These are phyloP conservation scores for Tinamus major DNA, from an alignment of 2,797 vertebrate genomes.

Conservation along the genomic window DNA sequence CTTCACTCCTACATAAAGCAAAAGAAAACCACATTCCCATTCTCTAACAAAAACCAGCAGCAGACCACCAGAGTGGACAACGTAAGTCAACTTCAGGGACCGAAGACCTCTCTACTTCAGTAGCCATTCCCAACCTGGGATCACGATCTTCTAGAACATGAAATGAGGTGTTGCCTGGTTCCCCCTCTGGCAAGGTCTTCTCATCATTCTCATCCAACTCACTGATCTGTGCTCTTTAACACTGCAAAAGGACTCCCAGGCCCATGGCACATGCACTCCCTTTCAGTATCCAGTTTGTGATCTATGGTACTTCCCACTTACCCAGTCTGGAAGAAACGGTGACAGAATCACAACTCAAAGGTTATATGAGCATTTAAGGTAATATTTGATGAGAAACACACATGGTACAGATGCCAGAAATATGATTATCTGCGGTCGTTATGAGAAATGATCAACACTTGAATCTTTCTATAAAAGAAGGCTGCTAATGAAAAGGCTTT, in stretches of 20 bases:
- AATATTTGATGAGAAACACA: background rate
- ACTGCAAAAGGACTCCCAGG: background rate
- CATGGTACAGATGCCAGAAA: background rate
- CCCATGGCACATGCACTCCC: background rate
- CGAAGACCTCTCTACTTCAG: background rate
- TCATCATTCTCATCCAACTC: background rate
- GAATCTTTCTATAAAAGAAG: background rate
- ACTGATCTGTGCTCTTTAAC: background rate
- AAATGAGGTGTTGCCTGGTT: background rate
- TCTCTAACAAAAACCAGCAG: background rate
- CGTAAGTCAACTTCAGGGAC: background rate
- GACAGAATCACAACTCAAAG: background rate
- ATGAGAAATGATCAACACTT: background rate
- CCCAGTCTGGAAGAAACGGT: background rate
- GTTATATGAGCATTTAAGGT: background rate
- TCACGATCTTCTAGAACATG: rapidly evolving
- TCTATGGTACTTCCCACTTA: background rate
- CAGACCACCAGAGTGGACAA: background rate
- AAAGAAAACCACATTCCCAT: background rate
- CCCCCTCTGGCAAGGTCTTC: background rate
- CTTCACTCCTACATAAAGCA: background rate
- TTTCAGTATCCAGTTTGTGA: background rate
- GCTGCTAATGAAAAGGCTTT: background rate
- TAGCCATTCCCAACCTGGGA: background rate
- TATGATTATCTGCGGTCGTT: background rate